Base-by-base conservation (phyloP, 2,113 vertebrate genomes). In the Suncus etruscus region DNA sequence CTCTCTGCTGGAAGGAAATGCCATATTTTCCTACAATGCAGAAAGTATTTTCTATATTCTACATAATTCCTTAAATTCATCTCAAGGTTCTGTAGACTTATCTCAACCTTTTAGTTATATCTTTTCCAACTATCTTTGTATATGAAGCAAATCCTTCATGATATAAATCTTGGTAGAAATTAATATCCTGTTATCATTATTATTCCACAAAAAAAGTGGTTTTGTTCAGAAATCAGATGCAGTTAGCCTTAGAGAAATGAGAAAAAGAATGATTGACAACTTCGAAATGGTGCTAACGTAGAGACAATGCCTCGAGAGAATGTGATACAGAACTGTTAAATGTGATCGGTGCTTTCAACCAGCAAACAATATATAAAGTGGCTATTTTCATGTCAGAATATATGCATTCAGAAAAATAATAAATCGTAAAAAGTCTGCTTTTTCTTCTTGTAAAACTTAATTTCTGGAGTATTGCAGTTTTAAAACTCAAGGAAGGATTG, bases 211-310 rank as follows among this genome's bases (percentile, higher is more conserved):
- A 84, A 22, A 61, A 31, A 18, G 2, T 6, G 47, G 11, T 78
- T 94, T 95, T 32, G 78, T 85, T 47, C 24, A 61, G n/a, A 25
- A 75, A 9, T 11, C 83, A 68, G 68, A 87, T 90, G 31, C 32
- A 69, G 8, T 5, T 75, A 20, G 27, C 68, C 76, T 74, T 70
- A 76, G 61, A 50, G 45, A 74, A 79, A 82, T 65, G 24, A 84
- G 6, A 61, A 11, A 32, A 61, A 29, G 10, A 14, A 61, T 86
- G 27, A 75, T 8, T 86, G 14, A 82, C 32, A 70, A 51, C 20
- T 73, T 74, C 74, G 20, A 65, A 47, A 65, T 39, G 14, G 29
- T 24, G n/a, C 25, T 63, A 84, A 50, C 5, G 69, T 87, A 47
- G 32, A 72, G 25, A 74, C n/a, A 82, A 63, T 50, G 54, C 7